Evolutionary conservation across 1,140 invertebrate genomes (phyloP).

Genomic region (Tigriopus japonicus): DNA sequence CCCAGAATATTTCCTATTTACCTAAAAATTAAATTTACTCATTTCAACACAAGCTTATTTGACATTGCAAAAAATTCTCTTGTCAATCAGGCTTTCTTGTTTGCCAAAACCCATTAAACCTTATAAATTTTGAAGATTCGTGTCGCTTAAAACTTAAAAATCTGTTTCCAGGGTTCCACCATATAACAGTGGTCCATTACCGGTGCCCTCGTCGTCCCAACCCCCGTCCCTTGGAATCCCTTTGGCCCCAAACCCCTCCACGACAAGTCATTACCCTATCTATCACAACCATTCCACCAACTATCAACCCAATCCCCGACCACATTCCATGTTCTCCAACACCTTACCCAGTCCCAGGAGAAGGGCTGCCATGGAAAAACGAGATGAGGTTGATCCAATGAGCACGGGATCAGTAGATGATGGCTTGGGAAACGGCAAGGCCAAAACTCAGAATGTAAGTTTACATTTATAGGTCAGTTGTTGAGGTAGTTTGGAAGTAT

Average conservation of each 20-base stretch:
- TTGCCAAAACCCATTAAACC: neutral
- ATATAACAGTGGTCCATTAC: neutral
- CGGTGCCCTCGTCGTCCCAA: neutral
- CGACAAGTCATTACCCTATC: neutral
- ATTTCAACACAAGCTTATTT: too few relatives aligned
- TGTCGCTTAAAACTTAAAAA: neutral
- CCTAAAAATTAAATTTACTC: too few relatives aligned
- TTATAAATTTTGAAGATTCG: too few relatives aligned
- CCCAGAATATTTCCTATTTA: too few relatives aligned
- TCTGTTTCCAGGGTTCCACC: neutral
- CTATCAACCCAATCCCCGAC: neutral
- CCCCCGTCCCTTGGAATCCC: neutral
- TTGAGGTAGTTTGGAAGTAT: too few relatives aligned
- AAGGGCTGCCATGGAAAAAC: neutral
- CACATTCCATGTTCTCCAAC: neutral
- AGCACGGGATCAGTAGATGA: neutral
- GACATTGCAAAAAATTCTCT: too few relatives aligned
- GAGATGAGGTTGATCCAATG: neutral
- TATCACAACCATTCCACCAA: neutral
- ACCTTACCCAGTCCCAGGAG: slow-evolving; percentile 1
- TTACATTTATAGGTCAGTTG: too few relatives aligned
- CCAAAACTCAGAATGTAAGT: too few relatives aligned
- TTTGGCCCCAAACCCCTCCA: neutral
- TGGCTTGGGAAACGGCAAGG: neutral
- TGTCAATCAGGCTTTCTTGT: neutral